Evolutionary conservation across 2,113 vertebrate species (phyloP).

Genomic region (Panthera uncia): DNA sequence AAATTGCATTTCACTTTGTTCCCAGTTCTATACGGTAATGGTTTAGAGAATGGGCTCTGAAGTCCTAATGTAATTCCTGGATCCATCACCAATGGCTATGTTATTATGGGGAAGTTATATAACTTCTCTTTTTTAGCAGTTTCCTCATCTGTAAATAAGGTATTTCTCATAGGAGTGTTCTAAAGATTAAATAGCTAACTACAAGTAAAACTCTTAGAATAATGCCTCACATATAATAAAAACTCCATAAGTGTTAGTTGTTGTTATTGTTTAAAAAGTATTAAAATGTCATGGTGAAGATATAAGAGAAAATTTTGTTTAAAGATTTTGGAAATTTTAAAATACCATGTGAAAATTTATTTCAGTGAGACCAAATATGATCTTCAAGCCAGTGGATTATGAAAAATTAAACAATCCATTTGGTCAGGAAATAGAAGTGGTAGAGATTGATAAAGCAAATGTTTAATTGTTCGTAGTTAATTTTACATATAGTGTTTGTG

Average conservation of each 20-base stretch:
- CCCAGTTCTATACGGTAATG: not conserved
- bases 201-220: not conserved
- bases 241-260: not conserved
- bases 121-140: not conserved
- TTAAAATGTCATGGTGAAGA: not conserved
- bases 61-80: not conserved
- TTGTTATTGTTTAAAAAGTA: not conserved
- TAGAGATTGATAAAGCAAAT: not conserved
- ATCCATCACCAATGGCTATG: not conserved
- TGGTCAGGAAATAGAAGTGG: not conserved
- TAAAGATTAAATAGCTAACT: not conserved
- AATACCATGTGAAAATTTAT: not conserved
- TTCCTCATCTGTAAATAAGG: constrained; percentile 15
- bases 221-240: not conserved
- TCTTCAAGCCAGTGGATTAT: not conserved
- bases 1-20: not conserved
- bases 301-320: not conserved
- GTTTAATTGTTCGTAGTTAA: not conserved
- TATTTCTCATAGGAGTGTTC: not conserved
- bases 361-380: not conserved
- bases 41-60: not conserved
- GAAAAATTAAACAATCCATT: not conserved
- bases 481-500: not conserved
- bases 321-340: constrained; percentile 33
- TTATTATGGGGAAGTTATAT: not conserved